Evolutionary conservation across 2,888 invertebrate species (phyloP), one percentile per base, ranked within the genome.

Genomic region (Fissipunctia ypsillon): DNA sequence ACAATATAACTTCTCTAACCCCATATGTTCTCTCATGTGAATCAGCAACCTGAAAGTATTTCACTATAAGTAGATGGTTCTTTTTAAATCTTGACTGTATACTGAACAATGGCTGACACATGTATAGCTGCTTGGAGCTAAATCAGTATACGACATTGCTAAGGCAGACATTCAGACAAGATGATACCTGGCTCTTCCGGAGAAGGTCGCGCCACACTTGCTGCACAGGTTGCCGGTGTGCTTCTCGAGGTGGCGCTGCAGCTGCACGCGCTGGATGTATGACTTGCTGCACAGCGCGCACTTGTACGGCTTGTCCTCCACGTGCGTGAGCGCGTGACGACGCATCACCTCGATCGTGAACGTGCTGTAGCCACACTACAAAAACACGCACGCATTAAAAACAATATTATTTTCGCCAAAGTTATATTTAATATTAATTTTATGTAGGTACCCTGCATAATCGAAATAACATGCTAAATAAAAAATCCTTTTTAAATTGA

Each of bases 231-330:
- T 97, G 19, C 97, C 97, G 85, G 96, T 96, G 88, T 98, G 97
- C 89, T 98, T 98, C 88, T 98, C 97, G 81, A 98, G 94, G 90
- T 99, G 99, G 10, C 98, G 97, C 82, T 97, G 97, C 50, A 99
- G 94, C 90, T 98, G 98, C 12, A 97, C 97, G 16, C 98, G 97
- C 93, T 98, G 99, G 74, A 99, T 99, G 92, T 98, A 99, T n/a
- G 98, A 97, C 90, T 97, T 97, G 16, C 97, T 97, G 90, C 99
- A 99, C 86, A 97, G 96, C 59, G 96, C 91, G 90, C 98, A 98
- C 87, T 94, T 94, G 91, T 93, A 93, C 5, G 96, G 96, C 87
- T 96, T 96, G 16, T 95, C 90, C 10, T 80, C 57, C 16, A 94
- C 92, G 89, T 98, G 98, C 0, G 97, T 97, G 83, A 97, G 96